Conservation (phyloP, 53 echinoderm and acorn worm species). For the Apostichopus leukothele region DNA sequence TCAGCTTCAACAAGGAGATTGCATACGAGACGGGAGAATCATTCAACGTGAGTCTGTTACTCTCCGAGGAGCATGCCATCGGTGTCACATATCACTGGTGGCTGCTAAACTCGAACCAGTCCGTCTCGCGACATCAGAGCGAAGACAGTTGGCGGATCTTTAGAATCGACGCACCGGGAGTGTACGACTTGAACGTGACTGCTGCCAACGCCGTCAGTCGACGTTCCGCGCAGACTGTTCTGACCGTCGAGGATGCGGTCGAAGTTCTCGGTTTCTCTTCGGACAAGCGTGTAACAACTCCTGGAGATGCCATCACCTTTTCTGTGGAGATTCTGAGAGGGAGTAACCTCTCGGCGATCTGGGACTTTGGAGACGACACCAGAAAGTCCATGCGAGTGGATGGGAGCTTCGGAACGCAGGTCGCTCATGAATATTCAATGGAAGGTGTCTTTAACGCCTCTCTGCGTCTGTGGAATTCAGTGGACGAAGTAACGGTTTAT, state of each 20-base stretch:
- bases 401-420: neutral
- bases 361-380: conserved; percentile 39
- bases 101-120: neutral
- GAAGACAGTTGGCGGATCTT: neutral
- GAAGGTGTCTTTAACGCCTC: neutral
- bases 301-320: conserved; percentile 5
- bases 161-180: conserved; percentile 46
- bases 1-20: neutral
- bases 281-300: neutral
- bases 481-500: neutral
- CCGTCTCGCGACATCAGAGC: neutral
- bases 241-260: conserved; percentile 61
- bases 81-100: conserved; percentile 5
- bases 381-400: neutral
- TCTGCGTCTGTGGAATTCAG: conserved; percentile 1
- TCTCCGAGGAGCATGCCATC: neutral
- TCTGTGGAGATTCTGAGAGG: neutral
- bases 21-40: conserved; percentile 7
- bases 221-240: conserved; percentile 19
- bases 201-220: conserved; percentile 70
- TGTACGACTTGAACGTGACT: conserved; percentile 67
- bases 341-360: neutral
- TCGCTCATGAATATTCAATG: conserved; percentile 15
- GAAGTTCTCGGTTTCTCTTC: neutral
- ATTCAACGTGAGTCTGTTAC: conserved; percentile 16